Evolutionary conservation across 2,113 vertebrate genomes (phyloP).

Genomic region (Trochalopteron elliotii): DNA sequence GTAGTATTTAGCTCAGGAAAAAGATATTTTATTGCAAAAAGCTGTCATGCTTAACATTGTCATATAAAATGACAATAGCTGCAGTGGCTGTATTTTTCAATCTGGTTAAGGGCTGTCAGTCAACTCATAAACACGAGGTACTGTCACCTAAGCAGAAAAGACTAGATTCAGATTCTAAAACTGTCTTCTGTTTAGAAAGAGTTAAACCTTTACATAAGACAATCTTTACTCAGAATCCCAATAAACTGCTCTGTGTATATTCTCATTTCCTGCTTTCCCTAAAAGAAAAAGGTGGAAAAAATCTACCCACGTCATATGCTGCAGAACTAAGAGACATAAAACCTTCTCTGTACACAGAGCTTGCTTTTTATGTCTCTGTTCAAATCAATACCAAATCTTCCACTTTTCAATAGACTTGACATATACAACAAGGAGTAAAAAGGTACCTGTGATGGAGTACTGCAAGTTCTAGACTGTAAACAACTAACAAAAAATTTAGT

Average conservation of each 20-base stretch:
- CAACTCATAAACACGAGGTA: conserved; percentile 4
- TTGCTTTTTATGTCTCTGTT: background rate
- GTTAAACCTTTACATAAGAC: background rate
- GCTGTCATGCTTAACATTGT: background rate
- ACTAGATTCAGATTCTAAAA: background rate
- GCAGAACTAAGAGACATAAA: background rate
- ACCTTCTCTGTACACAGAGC: background rate
- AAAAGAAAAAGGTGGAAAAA: background rate
- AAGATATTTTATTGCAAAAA: background rate
- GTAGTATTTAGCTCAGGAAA: background rate
- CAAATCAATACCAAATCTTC: background rate
- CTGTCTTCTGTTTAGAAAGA: background rate
- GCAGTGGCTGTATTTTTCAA: background rate
- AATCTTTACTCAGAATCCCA: background rate
- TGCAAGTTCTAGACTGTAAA: background rate
- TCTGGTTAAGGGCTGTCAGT: background rate
- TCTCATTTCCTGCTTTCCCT: background rate
- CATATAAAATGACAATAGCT: background rate
- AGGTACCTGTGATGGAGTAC: background rate
- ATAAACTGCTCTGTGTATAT: background rate
- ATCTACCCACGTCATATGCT: background rate
- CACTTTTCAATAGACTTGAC: background rate
- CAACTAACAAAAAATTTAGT: background rate
- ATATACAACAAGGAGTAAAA: background rate
- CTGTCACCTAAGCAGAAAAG: background rate